A percentile compares a stretch with the other conserved stretches of the same genome.
These are phyloP conservation scores for Dichetophora obliterata DNA, from an alignment of 2,888 invertebrate species.

Conservation along the genomic window DNA sequence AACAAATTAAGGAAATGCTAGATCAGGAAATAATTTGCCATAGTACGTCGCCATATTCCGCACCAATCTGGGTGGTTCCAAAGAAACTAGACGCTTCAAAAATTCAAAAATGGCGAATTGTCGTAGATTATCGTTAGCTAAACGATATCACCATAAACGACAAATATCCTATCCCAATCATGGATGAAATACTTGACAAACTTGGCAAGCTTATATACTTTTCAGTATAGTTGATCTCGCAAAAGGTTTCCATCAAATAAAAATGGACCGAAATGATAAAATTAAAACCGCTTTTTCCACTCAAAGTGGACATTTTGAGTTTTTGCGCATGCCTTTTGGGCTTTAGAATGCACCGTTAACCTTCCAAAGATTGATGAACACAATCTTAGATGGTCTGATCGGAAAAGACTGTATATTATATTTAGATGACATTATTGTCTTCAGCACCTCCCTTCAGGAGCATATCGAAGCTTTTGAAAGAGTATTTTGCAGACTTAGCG, in stretches of 20 bases:
- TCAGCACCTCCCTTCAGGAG: conserved; percentile 45
- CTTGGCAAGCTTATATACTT: neutral
- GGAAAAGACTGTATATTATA: conserved; percentile 44
- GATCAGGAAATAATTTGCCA: too few species aligned
- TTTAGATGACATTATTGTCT: conserved; percentile 55
- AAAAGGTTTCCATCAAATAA: too few species aligned
- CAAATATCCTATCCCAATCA: neutral
- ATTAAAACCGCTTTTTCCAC: neutral
- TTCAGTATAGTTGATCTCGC: neutral
- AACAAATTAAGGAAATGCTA: too few species aligned
- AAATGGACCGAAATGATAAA: too few species aligned
- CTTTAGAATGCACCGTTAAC: neutral
- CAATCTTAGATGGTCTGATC: neutral
- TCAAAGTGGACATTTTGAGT: neutral
- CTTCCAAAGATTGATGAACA: neutral
- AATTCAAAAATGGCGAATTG: neutral
- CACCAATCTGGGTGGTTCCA: too few species aligned
- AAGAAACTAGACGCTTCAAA: neutral
- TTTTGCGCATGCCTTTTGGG: neutral
- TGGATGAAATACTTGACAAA: conserved; percentile 27
- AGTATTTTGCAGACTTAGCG: too few species aligned
- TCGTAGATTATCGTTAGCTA: neutral
- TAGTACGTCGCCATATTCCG: too few species aligned
- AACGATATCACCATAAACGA: too few species aligned
- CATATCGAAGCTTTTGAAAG: neutral